These are phyloP conservation scores for Ancistrus triradiatus DNA, from an alignment of 2,113 vertebrate species.

Conservation along the genomic window DNA sequence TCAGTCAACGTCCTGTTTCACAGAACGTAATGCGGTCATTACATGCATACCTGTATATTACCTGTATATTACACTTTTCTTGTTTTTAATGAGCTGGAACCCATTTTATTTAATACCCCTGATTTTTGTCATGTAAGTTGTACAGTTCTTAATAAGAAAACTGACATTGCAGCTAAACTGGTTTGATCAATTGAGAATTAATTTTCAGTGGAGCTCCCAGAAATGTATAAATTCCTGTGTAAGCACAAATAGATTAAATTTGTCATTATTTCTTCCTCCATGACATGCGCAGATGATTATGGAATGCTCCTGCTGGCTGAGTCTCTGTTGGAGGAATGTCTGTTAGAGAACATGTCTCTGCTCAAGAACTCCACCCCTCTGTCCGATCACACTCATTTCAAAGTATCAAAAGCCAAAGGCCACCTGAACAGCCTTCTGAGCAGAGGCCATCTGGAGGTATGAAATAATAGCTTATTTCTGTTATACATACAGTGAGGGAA, in stretches of 20 bases:
- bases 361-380: constrained; percentile 76
- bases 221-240: background rate
- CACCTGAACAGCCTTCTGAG: constrained; percentile 80
- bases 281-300: constrained; percentile 78
- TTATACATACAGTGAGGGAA: background rate
- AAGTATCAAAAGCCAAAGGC: constrained; percentile 76
- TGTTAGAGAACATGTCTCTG: constrained; percentile 81
- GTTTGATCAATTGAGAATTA: too few relatives aligned
- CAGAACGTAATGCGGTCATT: too few relatives aligned
- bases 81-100: too few relatives aligned
- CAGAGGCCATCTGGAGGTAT: constrained; percentile 79
- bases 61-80: too few relatives aligned
- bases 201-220: too few relatives aligned
- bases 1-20: too few relatives aligned
- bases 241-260: background rate
- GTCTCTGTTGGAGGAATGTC: constrained; percentile 81
- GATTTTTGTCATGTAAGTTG: too few relatives aligned
- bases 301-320: constrained; percentile 83
- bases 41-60: too few relatives aligned
- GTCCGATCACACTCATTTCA: constrained; percentile 77
- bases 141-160: too few relatives aligned
- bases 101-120: too few relatives aligned
- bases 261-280: background rate
- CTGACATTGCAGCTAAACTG: too few relatives aligned
- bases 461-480: background rate